Base-by-base conservation (phyloP, 2,888 invertebrate species). In the Trichogramma evanescens region DNA sequence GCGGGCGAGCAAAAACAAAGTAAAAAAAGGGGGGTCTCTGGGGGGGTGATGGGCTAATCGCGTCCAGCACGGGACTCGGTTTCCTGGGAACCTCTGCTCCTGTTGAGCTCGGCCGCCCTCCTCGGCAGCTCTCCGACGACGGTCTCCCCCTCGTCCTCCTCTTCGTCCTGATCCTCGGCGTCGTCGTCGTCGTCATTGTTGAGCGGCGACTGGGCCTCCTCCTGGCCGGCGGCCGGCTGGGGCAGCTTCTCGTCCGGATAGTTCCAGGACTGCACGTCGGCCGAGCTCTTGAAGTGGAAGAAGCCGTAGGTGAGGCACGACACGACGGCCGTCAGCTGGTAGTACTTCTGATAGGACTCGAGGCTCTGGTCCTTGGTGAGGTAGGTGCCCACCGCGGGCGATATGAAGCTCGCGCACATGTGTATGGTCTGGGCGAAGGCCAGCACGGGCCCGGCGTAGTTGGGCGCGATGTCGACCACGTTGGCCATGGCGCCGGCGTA, bases 391-490 rank as follows among this genome's bases (percentile, higher is more conserved):
- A 82, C 83, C 58, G 87, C 73, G 1, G 88, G 88, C 54, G 87
- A 87, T 45, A 88, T 70, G 71, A 88, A 88, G 69, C 87, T 87
- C 41, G 88, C 88, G 8, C 85, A 83, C 88, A 88, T 88, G 74
- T 88, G 88, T 68, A 88, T 87, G n/a, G 88, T 88, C 78, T 88
- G 88, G 66, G 87, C 86, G 74, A 88, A 88, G 9, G 88, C 87
- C 66, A 88, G 75, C 51, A 88, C 86, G 43, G 87, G 87, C 56
- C 84, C 89, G 56, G 89, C 89, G 69, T 87, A 85, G 78, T 89
- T 88, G n/a, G 89, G 89, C 1, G 89, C 87, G 62, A 89, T 86
- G 73, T 89, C 89, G 10, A 89, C 87, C 64, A 89, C 85, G 70
- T 85, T 89, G 0, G 88, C 88, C 86, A 89, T 88, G 4, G 88